phyloP scores from a whole-genome alignment of 2,113 vertebrate species.

The Lepus americanus region DNA sequence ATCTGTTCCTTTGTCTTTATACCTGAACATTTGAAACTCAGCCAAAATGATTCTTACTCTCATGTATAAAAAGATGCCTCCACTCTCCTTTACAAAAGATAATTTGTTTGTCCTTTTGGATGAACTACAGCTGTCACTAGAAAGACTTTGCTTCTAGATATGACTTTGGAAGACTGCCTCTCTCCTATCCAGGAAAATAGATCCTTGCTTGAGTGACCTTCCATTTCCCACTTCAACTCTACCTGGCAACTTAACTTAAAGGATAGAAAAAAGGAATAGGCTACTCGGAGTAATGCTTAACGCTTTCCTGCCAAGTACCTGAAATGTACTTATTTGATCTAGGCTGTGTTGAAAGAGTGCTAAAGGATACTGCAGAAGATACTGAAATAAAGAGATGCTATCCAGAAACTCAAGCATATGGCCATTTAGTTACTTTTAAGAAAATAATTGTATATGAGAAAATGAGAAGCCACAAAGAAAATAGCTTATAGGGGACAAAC shows the following conservation, averaged over 20 bases:
- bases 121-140: neutral
- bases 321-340: slow-evolving; percentile 16
- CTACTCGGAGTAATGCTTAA: slow-evolving; percentile 49
- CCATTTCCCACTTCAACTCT: slow-evolving; percentile 57
- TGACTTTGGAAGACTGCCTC: neutral
- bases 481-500: neutral
- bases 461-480: slow-evolving; percentile 43
- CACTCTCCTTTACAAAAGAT: neutral
- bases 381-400: slow-evolving; percentile 37
- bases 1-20: neutral
- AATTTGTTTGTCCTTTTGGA: slow-evolving; percentile 24
- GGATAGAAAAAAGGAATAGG: neutral
- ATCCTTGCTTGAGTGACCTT: slow-evolving; percentile 16
- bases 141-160: slow-evolving; percentile 19
- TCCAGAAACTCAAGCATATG: slow-evolving; percentile 16
- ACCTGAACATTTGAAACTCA: slow-evolving; percentile 33
- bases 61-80: neutral
- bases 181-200: neutral
- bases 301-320: slow-evolving; percentile 8
- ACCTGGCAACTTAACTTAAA: slow-evolving; percentile 13
- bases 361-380: neutral
- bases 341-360: neutral
- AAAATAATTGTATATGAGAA: slow-evolving; percentile 39
- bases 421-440: slow-evolving; percentile 34
- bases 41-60: neutral